phyloP scores from a whole-genome alignment of 2,797 vertebrate genomes.

The Poeciliopsis turneri region DNA sequence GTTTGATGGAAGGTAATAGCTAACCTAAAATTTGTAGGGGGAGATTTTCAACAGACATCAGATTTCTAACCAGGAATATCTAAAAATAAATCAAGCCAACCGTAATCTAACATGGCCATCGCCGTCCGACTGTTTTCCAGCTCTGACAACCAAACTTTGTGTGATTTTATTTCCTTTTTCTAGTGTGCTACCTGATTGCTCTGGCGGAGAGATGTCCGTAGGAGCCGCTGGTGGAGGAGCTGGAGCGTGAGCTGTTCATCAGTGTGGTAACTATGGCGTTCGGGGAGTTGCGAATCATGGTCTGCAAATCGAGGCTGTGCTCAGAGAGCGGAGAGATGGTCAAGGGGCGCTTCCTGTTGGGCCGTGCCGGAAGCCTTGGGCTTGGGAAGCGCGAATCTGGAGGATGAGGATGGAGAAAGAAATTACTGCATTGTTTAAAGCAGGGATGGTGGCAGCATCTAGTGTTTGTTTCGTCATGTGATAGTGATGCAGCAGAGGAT shows the following conservation, averaged over 20 bases:
- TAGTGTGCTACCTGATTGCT: slow-evolving; percentile 88
- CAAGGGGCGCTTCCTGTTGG: slow-evolving; percentile 94
- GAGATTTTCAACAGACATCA: background rate
- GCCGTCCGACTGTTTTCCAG: background rate
- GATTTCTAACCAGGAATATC: background rate
- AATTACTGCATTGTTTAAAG: background rate
- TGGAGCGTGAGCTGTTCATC: slow-evolving; percentile 97
- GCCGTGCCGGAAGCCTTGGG: slow-evolving; percentile 88
- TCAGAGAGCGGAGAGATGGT: slow-evolving; percentile 95
- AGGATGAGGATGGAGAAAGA: slow-evolving; percentile 47
- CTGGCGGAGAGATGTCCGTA: slow-evolving; percentile 98
- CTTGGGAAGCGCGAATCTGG: slow-evolving; percentile 91
- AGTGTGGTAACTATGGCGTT: slow-evolving; percentile 94
- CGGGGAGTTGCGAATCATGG: slow-evolving; percentile 96
- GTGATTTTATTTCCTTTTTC: background rate
- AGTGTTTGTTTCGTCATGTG: background rate
- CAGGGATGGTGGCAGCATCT: too few relatives aligned
- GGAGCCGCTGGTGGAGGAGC: slow-evolving; percentile 96
- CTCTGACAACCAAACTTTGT: background rate
- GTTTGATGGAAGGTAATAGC: background rate
- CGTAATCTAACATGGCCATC: background rate
- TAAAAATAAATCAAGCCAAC: background rate
- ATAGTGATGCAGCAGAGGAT: background rate
- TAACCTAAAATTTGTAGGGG: background rate
- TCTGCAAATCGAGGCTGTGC: slow-evolving; percentile 97